Conservation (phyloP, 1,140 invertebrate species). For the Camponotus pennsylvanicus region DNA sequence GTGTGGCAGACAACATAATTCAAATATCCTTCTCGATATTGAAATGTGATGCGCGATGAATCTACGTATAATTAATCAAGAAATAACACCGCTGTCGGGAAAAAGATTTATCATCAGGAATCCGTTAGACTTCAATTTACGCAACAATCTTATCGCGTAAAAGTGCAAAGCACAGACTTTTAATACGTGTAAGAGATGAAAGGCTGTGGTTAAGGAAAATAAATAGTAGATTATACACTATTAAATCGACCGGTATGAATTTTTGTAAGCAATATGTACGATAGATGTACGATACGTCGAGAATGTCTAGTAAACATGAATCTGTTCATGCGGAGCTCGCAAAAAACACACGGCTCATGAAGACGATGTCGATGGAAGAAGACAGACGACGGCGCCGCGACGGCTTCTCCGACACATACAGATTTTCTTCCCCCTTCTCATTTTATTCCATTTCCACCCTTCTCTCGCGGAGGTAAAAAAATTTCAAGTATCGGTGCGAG, state of each 20-base stretch:
- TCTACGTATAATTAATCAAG: too few species aligned
- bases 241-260: neutral
- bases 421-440: conserved; percentile 74
- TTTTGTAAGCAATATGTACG: neutral
- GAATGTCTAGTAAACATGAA: neutral
- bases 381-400: conserved; percentile 25
- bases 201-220: neutral
- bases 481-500: conserved; percentile 74
- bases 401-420: conserved; percentile 61
- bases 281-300: neutral
- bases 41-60: too few species aligned
- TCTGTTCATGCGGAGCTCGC: neutral
- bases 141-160: too few species aligned
- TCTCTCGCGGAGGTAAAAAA: conserved; percentile 74
- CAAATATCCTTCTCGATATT: too few species aligned
- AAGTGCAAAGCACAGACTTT: neutral
- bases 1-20: too few species aligned
- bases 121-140: too few species aligned
- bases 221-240: neutral
- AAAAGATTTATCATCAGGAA: too few species aligned
- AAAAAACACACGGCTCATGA: neutral
- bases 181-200: neutral
- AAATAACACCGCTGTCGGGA: too few species aligned
- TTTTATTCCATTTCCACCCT: conserved; percentile 78
- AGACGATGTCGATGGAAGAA: conserved; percentile 23